Conservation (phyloP, 2,113 vertebrate species). For the Ovibos moschatus region DNA sequence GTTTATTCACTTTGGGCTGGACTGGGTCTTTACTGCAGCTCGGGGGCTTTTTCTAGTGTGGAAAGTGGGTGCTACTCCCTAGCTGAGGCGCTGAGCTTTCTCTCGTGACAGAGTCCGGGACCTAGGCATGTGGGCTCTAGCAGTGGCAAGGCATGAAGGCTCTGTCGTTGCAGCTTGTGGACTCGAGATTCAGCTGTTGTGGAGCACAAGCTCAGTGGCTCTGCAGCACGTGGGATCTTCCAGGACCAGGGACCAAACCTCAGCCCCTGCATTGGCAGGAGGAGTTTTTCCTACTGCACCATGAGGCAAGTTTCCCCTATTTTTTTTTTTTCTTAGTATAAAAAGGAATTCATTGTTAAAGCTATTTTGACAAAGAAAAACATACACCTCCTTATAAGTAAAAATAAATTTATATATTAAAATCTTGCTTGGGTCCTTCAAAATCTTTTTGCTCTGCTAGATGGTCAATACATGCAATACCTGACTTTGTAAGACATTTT, state of each 20-base stretch:
- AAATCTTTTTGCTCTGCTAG: neutral
- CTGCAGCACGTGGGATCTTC: fast-evolving
- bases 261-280: neutral
- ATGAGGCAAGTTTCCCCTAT: neutral
- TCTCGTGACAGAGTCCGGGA: fast-evolving
- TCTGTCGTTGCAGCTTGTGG: neutral
- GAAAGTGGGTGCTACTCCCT: neutral
- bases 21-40: neutral
- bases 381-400: neutral
- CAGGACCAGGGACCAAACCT: neutral
- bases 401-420: neutral
- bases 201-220: neutral
- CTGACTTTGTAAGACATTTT: fast-evolving
- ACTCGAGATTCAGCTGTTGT: fast-evolving
- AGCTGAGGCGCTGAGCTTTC: neutral
- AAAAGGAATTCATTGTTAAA: neutral
- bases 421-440: neutral
- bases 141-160: fast-evolving
- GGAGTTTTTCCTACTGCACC: neutral
- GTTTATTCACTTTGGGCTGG: neutral
- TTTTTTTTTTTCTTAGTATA: neutral
- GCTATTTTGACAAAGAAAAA: neutral
- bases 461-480: too few species aligned
- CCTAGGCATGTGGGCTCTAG: neutral
- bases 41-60: neutral